Evolutionary conservation across 1,140 invertebrate species (phyloP).

Genomic region (Drosophila burlai): DNA sequence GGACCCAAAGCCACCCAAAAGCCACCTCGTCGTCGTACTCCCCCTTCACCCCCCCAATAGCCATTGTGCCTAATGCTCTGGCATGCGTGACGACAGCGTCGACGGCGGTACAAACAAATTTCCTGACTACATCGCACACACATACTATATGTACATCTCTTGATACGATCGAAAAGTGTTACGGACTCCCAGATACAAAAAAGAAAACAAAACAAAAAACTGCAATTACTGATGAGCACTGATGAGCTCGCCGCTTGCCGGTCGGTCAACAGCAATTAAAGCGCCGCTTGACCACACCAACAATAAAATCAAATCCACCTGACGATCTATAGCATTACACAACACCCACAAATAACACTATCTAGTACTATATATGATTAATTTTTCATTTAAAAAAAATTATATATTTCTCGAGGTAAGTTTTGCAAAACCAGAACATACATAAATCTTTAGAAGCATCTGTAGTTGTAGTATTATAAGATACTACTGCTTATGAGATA

Average conservation of each 20-base stretch:
- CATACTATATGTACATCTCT: conserved; percentile 23
- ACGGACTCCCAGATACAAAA: conserved; percentile 41
- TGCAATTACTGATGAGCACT: conserved; percentile 66
- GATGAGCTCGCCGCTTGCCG: conserved; percentile 40
- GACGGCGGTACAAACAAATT: conserved; percentile 77
- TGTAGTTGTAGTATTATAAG: background rate
- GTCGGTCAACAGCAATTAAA: conserved; percentile 75
- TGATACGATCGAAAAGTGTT: conserved; percentile 69
- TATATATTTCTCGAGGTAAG: background rate
- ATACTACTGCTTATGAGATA: too few species aligned
- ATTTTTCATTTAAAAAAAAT: too few species aligned
- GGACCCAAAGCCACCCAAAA: conserved; percentile 6
- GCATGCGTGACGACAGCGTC: conserved; percentile 83
- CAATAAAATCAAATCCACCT: conserved; percentile 21
- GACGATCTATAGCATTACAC: conserved; percentile 20
- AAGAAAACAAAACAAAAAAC: conserved; percentile 3
- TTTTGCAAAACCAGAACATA: background rate
- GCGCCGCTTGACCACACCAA: conserved; percentile 47
- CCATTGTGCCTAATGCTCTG: conserved; percentile 80
- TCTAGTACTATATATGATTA: background rate
- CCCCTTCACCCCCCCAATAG: conserved; percentile 3
- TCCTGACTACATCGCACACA: conserved; percentile 68
- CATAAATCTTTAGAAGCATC: background rate
- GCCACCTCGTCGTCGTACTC: background rate
- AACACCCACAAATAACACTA: background rate